phyloP scores from a whole-genome alignment of 35 echinoderm and acorn worm genomes.

The Hemicentrotus pulcherrimus region DNA sequence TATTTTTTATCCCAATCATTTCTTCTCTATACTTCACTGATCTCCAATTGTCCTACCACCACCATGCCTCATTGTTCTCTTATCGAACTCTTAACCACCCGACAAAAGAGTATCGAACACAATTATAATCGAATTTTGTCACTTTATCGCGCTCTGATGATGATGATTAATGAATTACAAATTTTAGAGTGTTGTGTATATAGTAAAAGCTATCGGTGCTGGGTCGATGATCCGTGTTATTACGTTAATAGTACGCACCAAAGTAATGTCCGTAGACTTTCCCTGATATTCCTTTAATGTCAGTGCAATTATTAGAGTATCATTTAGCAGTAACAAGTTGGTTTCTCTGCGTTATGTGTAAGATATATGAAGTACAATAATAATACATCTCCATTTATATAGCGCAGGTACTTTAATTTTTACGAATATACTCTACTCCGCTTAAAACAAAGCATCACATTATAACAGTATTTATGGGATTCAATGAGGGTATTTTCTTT shows the following conservation, averaged over 20 bases:
- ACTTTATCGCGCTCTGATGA: neutral
- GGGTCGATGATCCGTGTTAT: neutral
- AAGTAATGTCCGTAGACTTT: neutral
- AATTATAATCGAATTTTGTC: neutral
- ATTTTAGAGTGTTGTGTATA: neutral
- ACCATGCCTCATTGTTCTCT: neutral
- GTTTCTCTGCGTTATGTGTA: neutral
- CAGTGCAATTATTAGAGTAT: neutral
- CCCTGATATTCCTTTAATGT: neutral
- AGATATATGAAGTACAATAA: neutral
- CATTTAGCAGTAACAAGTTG: neutral
- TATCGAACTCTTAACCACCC: neutral
- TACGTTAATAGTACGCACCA: neutral
- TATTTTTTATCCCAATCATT: too few species aligned
- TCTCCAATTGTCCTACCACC: neutral
- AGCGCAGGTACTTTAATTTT: too few species aligned
- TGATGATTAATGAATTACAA: neutral
- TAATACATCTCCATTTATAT: too few species aligned
- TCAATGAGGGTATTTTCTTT: too few species aligned
- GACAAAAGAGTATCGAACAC: neutral
- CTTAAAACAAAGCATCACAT: too few species aligned
- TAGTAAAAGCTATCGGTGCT: neutral
- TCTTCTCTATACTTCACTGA: neutral
- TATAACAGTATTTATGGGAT: too few species aligned
- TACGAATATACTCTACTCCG: too few species aligned